Evolutionary conservation across 2,797 vertebrate genomes (phyloP).

Genomic region (Champsocephalus esox): DNA sequence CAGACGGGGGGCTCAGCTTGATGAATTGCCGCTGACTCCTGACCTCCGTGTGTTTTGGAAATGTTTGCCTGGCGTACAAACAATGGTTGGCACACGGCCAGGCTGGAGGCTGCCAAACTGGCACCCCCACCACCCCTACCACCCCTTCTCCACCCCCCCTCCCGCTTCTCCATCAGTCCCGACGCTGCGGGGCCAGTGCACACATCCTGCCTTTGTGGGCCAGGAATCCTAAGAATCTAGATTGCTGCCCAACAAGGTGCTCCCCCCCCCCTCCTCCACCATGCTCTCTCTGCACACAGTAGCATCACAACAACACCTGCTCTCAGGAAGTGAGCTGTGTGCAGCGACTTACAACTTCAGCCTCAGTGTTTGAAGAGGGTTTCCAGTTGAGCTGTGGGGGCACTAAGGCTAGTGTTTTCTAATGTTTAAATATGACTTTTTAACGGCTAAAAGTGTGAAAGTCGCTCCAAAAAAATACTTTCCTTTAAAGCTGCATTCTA

Average conservation of each 20-base stretch:
- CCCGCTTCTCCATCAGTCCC: conserved; percentile 63
- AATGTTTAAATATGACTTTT: conserved; percentile 15
- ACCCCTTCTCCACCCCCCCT: conserved; percentile 7
- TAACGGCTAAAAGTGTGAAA: neutral
- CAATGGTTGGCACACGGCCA: conserved; percentile 82
- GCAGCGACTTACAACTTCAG: neutral
- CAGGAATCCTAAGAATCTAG: conserved; percentile 84
- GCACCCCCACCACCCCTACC: conserved; percentile 38
- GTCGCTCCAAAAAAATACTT: neutral
- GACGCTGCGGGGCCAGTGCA: conserved; percentile 68
- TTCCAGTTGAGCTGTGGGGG: conserved; percentile 1
- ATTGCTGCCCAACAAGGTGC: conserved; percentile 70
- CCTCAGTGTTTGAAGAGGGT: conserved; percentile 25
- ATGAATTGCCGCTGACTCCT: conserved; percentile 51
- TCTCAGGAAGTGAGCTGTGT: conserved; percentile 34
- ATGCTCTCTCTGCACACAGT: conserved; percentile 11
- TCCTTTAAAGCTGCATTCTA: no score
- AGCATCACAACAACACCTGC: conserved; percentile 48
- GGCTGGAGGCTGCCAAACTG: conserved; percentile 68
- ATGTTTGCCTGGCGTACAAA: conserved; percentile 81
- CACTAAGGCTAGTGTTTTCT: neutral
- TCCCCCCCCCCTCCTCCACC: conserved; percentile 22
- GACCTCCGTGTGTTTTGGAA: conserved; percentile 75
- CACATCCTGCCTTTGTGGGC: conserved; percentile 88
- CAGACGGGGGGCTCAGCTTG: conserved; percentile 25